These are phyloP conservation scores for Galerucella nymphaeae DNA, from an alignment of 2,888 invertebrate genomes.

Conservation along the genomic window DNA sequence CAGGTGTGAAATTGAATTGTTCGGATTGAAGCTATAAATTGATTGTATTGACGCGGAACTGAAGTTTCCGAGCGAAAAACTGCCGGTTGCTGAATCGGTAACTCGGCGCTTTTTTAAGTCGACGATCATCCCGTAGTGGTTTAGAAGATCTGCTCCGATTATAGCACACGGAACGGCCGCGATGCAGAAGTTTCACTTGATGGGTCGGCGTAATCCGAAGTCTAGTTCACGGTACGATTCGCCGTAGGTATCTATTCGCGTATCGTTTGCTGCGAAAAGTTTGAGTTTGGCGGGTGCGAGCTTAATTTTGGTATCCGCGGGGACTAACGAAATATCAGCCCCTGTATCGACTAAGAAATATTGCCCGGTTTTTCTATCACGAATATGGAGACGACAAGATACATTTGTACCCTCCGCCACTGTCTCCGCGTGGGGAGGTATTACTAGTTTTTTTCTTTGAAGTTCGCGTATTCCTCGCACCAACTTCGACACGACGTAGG, in stretches of 20 bases:
- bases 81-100: background rate
- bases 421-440: slow-evolving; percentile 5
- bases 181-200: slow-evolving; percentile 6
- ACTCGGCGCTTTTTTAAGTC: background rate
- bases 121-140: background rate
- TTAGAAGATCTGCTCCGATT: background rate
- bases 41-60: background rate
- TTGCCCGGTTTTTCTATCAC: background rate
- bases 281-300: slow-evolving; percentile 7
- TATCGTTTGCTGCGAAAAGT: slow-evolving; percentile 13
- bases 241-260: slow-evolving; percentile 11
- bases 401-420: background rate
- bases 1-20: background rate
- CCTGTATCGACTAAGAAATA: slow-evolving; percentile 15
- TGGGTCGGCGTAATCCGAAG: slow-evolving; percentile 5
- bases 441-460: background rate
- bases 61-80: background rate
- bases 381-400: slow-evolving; percentile 6
- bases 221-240: slow-evolving; percentile 2
- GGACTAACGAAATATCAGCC: slow-evolving; percentile 22
- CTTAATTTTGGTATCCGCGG: background rate
- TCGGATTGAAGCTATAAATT: background rate
- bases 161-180: background rate
- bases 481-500: background rate
- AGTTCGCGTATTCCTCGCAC: background rate